These are phyloP conservation scores for Oxystoma pomonae DNA, from an alignment of 2,888 invertebrate genomes.

Conservation along the genomic window DNA sequence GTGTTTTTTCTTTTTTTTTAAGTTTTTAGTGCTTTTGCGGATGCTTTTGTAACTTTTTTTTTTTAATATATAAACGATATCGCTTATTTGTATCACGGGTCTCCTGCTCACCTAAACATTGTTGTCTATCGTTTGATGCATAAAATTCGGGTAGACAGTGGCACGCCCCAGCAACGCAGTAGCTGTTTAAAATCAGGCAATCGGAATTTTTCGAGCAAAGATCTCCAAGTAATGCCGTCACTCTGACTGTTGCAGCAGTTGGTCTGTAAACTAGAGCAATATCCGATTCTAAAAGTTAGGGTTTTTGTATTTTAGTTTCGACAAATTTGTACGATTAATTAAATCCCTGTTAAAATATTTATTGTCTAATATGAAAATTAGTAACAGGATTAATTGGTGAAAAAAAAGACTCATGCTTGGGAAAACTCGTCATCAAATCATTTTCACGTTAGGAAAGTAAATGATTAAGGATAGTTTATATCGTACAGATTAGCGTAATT, in stretches of 20 bases:
- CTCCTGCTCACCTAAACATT: conserved; percentile 54
- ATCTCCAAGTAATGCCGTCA: conserved; percentile 71
- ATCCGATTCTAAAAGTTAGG: conserved; percentile 38
- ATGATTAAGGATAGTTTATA: too few relatives aligned
- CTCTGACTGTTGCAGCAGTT: conserved; percentile 60
- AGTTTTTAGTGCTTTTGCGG: too few relatives aligned
- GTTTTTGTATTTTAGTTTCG: conserved; percentile 16
- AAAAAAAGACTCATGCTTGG: too few relatives aligned
- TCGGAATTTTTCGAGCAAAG: conserved; percentile 66
- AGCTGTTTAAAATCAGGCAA: conserved; percentile 67
- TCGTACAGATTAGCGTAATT: neutral
- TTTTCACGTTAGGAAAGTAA: too few relatives aligned
- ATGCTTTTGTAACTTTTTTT: neutral
- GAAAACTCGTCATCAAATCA: too few relatives aligned
- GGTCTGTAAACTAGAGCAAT: conserved; percentile 55
- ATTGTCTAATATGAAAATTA: neutral
- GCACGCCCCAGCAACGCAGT: conserved; percentile 71
- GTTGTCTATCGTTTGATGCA: conserved; percentile 60
- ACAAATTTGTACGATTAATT: conserved; percentile 16
- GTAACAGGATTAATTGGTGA: neutral
- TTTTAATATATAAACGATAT: neutral
- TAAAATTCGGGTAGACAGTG: conserved; percentile 65
- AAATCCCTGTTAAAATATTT: neutral
- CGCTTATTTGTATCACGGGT: neutral
- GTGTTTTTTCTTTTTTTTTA: too few relatives aligned